Conservation (phyloP, 2,888 invertebrate species). For the Euzetes globulus region DNA sequence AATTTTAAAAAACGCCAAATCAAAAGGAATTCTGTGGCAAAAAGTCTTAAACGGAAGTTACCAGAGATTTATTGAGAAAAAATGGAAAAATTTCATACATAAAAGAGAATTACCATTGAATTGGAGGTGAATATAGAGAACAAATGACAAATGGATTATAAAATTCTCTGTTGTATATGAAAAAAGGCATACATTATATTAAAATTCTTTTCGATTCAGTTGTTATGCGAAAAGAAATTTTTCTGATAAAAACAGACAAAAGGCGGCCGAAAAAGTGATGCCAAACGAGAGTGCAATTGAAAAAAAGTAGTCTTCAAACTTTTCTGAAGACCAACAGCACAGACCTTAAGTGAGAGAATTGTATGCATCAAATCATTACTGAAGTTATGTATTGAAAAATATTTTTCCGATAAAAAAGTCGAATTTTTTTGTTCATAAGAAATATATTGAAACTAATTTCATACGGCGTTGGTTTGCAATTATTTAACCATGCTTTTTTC, state of each 20-base stretch:
- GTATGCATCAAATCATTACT: too few species aligned
- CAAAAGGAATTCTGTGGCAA: not conserved
- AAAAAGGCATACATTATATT: not conserved
- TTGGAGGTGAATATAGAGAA: not conserved
- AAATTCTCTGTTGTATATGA: not conserved
- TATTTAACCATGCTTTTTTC: constrained; percentile 23
- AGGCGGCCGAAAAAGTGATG: not conserved
- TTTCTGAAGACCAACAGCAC: constrained; percentile 6
- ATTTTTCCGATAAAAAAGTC: not conserved
- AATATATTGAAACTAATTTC: constrained; percentile 28
- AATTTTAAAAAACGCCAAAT: too few species aligned
- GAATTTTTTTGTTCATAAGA: not conserved
- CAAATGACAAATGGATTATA: constrained; percentile 1
- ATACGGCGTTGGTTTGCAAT: constrained; percentile 16
- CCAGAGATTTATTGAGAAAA: not conserved
- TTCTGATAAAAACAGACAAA: constrained; percentile 3
- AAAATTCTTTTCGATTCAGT: not conserved
- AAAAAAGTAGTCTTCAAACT: not conserved
- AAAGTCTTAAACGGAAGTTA: not conserved
- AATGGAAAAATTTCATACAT: not conserved
- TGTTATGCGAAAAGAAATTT: not conserved
- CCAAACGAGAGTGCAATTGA: not conserved
- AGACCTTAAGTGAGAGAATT: too few species aligned
- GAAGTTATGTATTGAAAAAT: not conserved
- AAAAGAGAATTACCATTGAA: not conserved